Conservation (phyloP, 1,140 invertebrate species). For the Nixonia krombeini region DNA sequence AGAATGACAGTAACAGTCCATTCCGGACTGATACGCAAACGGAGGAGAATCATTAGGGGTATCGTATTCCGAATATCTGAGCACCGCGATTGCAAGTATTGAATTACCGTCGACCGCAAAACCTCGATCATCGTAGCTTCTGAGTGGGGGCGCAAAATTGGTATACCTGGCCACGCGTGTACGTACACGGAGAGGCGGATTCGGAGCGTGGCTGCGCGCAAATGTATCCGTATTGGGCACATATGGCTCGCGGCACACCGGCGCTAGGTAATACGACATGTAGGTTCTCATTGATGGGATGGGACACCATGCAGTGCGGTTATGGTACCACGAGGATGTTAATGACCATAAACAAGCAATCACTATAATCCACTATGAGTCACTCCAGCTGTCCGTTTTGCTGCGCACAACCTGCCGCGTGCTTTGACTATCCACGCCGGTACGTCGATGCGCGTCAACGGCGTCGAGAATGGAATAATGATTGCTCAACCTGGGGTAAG, state of each 20-base stretch:
- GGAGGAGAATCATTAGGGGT: too few relatives aligned
- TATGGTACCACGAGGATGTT: slow-evolving; percentile 69
- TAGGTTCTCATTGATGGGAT: slow-evolving; percentile 47
- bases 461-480: too few relatives aligned
- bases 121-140: slow-evolving; percentile 30
- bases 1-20: too few relatives aligned
- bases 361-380: slow-evolving; percentile 69
- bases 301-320: slow-evolving; percentile 62
- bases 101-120: slow-evolving; percentile 22
- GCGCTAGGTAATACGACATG: slow-evolving; percentile 31
- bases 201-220: slow-evolving; percentile 13
- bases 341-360: slow-evolving; percentile 71
- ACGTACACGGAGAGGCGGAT: slow-evolving; percentile 8
- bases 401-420: slow-evolving; percentile 62
- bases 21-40: too few relatives aligned
- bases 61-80: too few relatives aligned
- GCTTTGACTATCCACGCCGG: slow-evolving; percentile 38
- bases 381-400: slow-evolving; percentile 64
- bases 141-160: slow-evolving; percentile 29
- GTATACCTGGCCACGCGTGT: slow-evolving; percentile 27
- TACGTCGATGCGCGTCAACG: too few relatives aligned
- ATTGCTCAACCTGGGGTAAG: too few relatives aligned
- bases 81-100: too few relatives aligned
- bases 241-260: slow-evolving; percentile 24
- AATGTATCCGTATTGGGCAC: slow-evolving; percentile 30